A percentile compares a stretch with the other conserved stretches of the same genome.
Evolutionary conservation across 2,797 vertebrate genomes (phyloP).

Genomic region (Paguma larvata): DNA sequence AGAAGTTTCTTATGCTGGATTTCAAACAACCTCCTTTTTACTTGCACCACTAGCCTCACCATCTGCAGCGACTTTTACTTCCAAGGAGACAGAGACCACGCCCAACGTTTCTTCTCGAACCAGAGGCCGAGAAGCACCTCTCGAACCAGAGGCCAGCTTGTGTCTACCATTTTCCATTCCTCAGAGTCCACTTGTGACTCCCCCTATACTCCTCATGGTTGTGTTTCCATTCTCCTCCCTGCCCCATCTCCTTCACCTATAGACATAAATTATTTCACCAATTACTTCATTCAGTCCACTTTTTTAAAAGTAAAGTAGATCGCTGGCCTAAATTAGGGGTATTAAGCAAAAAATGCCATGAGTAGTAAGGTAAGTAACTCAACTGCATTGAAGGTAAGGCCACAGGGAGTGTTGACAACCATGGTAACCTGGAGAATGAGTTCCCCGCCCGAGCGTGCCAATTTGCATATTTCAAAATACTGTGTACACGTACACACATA

Average conservation of each 20-base stretch:
- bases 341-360: not conserved
- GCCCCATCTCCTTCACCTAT: not conserved
- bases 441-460: not conserved
- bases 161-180: not conserved
- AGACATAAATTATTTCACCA: not conserved
- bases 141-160: not conserved
- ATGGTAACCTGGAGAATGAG: not conserved
- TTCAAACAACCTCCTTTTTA: not conserved
- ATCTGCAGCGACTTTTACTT: not conserved
- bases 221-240: not conserved
- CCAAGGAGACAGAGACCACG: not conserved
- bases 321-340: not conserved
- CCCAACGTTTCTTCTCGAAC: not conserved
- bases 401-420: not conserved
- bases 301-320: not conserved
- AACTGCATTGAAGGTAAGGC: not conserved
- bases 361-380: not conserved
- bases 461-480: not conserved
- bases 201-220: fast-evolving
- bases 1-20: not conserved
- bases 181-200: not conserved
- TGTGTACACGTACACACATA: not conserved
- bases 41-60: not conserved
- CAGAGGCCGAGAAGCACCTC: not conserved
- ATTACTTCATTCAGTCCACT: not conserved